Evolutionary conservation across 2,797 vertebrate genomes (phyloP).

Genomic region (Phrynocephalus vlangalii): DNA sequence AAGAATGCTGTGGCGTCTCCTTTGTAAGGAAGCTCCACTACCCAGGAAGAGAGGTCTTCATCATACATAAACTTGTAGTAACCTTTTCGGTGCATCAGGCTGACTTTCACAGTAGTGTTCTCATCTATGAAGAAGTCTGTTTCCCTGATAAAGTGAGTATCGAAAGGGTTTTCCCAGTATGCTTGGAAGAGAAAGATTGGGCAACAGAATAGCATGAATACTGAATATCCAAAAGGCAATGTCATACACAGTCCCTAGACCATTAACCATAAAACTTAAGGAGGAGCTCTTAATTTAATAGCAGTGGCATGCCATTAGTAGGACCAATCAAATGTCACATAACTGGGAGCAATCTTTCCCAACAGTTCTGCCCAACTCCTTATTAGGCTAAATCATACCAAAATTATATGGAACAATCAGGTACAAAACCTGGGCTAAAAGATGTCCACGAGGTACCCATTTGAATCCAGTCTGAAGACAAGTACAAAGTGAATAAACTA

Average conservation of each 20-base stretch:
- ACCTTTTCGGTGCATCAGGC: slow-evolving; percentile 81
- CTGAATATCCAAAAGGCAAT: not conserved
- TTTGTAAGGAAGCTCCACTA: slow-evolving; percentile 84
- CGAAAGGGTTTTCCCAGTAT: slow-evolving; percentile 85
- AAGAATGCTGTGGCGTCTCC: slow-evolving; percentile 85
- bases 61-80: slow-evolving; percentile 62
- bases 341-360: not conserved
- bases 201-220: not conserved
- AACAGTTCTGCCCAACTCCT: too few relatives aligned
- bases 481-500: too few relatives aligned
- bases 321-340: not conserved
- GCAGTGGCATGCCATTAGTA: not conserved
- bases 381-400: too few relatives aligned
- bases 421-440: not conserved
- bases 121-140: slow-evolving; percentile 76
- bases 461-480: too few relatives aligned
- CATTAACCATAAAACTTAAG: not conserved
- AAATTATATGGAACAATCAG: too few relatives aligned
- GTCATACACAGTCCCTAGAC: not conserved
- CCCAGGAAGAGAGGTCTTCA: slow-evolving; percentile 67
- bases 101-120: slow-evolving; percentile 73
- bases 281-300: not conserved
- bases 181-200: slow-evolving; percentile 67
- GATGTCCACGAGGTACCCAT: not conserved
- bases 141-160: slow-evolving; percentile 73